Evolutionary conservation across 2,113 vertebrate genomes (phyloP), one percentile per base, ranked within the genome.

Genomic region (Callipepla squamata): DNA sequence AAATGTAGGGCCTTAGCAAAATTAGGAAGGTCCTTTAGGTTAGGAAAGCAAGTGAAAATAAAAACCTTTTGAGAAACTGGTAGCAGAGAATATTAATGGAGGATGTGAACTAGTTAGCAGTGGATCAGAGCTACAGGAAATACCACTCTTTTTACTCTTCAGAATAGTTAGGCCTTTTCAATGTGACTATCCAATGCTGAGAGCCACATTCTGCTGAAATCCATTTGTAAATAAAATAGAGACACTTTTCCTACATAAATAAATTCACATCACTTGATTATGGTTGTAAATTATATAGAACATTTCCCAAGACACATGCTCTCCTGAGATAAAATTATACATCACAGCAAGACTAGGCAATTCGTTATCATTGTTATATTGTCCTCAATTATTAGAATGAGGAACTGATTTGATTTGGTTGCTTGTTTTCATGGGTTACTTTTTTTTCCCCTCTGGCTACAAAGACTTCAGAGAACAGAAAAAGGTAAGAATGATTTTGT

Each of bases 201-300:
- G 50, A 90, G 68, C 63, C 65, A 74, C 55, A 74, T 59, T 32
- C 36, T 95, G 55, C 45, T 87, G 50, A 90, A 93, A 92, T 74
- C 18, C 55, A 85, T 85, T 91, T 95, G 63, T 91, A 91, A 93
- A 94, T 93, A 93, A 87, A 91, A 87, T 83, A 83, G 45, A 74
- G 74, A 66, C 36, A 82, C 40, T 89, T 75, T 75, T 79, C 44
- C 34, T 45, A 45, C 50, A 38, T 90, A 92, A 95, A 87, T 90
- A 90, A 95, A 93, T 87, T 80, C 68, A 59, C 38, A 77, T 90
- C 65, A 47, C 32, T 93, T 86, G 47, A 78, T 93, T 80, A 80
- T 44, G 55, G 68, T 38, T 95, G 63, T 57, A 91, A 90, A 91
- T 90, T 67, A 90, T 86, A 93, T 63, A 83, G 75, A 78, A 83